Conservation (phyloP, 2,113 vertebrate species). For the Poicephalus meyeri region DNA sequence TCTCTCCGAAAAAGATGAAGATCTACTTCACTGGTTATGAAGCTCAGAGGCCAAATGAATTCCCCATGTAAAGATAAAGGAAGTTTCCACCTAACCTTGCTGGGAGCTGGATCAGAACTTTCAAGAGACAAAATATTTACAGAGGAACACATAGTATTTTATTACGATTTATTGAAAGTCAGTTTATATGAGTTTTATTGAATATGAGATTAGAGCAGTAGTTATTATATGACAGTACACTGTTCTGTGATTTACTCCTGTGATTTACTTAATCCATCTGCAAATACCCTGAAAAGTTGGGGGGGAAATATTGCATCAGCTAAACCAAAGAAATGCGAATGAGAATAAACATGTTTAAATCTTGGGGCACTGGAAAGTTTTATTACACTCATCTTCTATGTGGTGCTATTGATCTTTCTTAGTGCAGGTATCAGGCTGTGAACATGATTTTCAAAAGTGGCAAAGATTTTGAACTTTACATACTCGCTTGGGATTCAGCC, state of each 20-base stretch:
- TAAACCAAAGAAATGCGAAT: slow-evolving; percentile 25
- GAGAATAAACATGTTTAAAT: not conserved
- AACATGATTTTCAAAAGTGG: slow-evolving; percentile 3
- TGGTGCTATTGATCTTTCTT: not conserved
- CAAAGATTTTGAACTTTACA: slow-evolving; percentile 24
- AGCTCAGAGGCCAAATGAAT: not conserved
- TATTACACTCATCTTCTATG: not conserved
- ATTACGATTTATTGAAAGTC: slow-evolving; percentile 39
- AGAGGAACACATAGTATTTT: not conserved
- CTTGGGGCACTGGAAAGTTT: not conserved
- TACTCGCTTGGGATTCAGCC: not conserved
- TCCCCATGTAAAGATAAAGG: not conserved
- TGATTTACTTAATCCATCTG: not conserved
- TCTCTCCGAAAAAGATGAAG: not conserved
- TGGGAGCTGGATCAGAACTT: not conserved
- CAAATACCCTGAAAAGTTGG: not conserved
- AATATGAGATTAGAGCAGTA: not conserved
- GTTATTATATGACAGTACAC: not conserved
- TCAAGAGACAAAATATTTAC: not conserved
- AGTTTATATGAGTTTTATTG: slow-evolving; percentile 10
- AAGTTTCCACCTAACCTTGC: not conserved
- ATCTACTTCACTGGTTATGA: not conserved
- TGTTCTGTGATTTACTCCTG: slow-evolving; percentile 2
- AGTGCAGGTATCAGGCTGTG: not conserved
- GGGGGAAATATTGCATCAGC: not conserved